Evolutionary conservation across 2,888 invertebrate genomes (phyloP), one percentile per base, ranked within the genome.

Genomic region (Dasysyrphus tricinctus): DNA sequence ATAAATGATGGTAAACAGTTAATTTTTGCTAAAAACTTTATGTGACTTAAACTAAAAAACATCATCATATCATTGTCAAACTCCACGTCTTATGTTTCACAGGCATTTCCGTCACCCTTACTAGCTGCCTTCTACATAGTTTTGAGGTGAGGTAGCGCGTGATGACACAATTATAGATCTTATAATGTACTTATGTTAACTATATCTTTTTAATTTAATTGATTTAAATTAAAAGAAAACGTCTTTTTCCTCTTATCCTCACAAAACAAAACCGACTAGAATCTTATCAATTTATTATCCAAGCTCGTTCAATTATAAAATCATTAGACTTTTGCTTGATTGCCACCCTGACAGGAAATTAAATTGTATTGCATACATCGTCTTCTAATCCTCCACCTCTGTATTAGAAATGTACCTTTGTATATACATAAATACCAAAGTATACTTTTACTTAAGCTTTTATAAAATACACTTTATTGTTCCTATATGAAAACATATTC

Each of bases 321-420:
- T 54, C 69, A 69, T 69, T 54, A 69, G 69, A 39, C 39, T 16
- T 67, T 54, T 69, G 24, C 54, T 54, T 54, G 51, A 54, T 29
- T 54, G 54, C 24, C 16, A 54, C 39, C 69, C 39, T 37, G 39
- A 42, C 69, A 51, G 69, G 69, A 69, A 69, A 69, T 69, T 69
- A 69, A 69, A 39, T 5, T 24, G 51, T 54, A 69, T 39, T 39
- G 51, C 39, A 54, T 69, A 51, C 39, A 69, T 54, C 69, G 14
- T 39, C 69, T 16, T 39, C 24, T 54, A 69, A 69, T 69, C 39
- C 39, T 14, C 51, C 54, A 42, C 24, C 14, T 61, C 19, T 14
- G 6, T 37, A 37, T 59, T 2, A 9, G 2, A 19, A n/a, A 19
- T 39, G 12, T 11, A 29, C 6, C 6, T 24, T 16, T 11, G 14